Evolutionary conservation across 2,113 vertebrate species (phyloP).

Genomic region (Zapornia atra): DNA sequence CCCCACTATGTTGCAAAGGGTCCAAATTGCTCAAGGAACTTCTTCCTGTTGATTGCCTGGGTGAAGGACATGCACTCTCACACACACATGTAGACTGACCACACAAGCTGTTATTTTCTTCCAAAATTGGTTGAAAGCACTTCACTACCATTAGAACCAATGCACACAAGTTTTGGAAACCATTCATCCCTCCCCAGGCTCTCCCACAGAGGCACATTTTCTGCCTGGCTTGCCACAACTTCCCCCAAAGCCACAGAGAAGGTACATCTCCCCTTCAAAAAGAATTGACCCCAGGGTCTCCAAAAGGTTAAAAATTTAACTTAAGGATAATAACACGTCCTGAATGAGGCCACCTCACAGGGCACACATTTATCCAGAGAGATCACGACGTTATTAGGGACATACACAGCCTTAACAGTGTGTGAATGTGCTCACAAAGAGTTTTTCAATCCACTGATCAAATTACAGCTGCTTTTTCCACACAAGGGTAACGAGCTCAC

Average conservation of each 20-base stretch:
- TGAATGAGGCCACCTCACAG: background rate
- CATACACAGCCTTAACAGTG: background rate
- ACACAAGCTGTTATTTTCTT: background rate
- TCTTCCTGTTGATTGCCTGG: background rate
- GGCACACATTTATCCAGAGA: background rate
- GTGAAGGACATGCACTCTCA: background rate
- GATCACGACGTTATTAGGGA: background rate
- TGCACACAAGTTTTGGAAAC: background rate
- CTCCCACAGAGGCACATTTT: background rate
- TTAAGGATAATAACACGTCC: background rate
- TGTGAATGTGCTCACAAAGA: background rate
- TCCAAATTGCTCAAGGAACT: background rate
- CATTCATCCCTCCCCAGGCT: fast-evolving
- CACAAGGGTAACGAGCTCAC: background rate
- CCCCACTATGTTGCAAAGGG: background rate
- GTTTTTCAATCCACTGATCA: background rate
- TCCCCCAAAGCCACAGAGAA: background rate
- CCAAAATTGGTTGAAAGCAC: background rate
- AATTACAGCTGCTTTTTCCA: background rate
- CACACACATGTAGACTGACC: background rate
- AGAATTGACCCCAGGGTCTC: background rate
- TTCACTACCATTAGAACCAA: background rate
- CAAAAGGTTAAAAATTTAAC: background rate
- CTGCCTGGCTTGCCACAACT: background rate
- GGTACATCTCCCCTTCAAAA: fast-evolving